Base-by-base conservation (phyloP, 2,797 vertebrate species). In the Tapera naevia region DNA sequence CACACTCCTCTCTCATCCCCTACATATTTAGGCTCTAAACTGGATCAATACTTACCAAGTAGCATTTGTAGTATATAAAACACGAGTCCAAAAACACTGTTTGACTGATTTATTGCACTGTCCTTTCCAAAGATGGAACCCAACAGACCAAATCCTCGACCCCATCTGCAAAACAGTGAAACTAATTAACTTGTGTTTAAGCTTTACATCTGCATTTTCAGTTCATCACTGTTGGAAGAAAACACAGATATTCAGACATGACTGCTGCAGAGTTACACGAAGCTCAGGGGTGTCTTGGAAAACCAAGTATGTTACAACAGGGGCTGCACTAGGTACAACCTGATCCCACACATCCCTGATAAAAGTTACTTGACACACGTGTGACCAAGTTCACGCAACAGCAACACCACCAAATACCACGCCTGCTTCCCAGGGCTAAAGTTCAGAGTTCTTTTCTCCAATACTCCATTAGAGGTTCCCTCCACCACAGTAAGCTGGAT, bases 61-160 rank as follows among this genome's bases (percentile, higher is more conserved):
- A 99, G 98, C 97, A 99, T 98, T 97, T 99, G 99, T 98, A 99
- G 99, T 97, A 99, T 98, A 98, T 99, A 99, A 98, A 99, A 99
- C 97, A 98, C 97, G 83, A 99, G 98, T 97, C 99, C 99, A 91
- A 99, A 99, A 98, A 99, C 98, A 98, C 99, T 99, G 98, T 99
- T 99, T 97, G 99, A 99, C 98, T 99, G 99, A 98, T 99, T 99
- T 98, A 99, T 98, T 98, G 98, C 98, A 97, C 99, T 99, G 98
- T 99, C 98, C 88, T 99, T 99, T 96, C 99, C 99, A 98, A 99
- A 99, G 97, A 99, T 99, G 97, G 99, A 99, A 96, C 99, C 99
- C 97, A 99, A 96, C 93, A 99, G 98, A 97, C 99, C 99, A 92
- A 99, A 99, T 98, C 99, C 99, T 98, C 98, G 98, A 97, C 99